These are phyloP conservation scores for Cassiopea andromeda DNA, from an alignment of 30 jellyfish, hydroid and myxozoan species.

Conservation along the genomic window DNA sequence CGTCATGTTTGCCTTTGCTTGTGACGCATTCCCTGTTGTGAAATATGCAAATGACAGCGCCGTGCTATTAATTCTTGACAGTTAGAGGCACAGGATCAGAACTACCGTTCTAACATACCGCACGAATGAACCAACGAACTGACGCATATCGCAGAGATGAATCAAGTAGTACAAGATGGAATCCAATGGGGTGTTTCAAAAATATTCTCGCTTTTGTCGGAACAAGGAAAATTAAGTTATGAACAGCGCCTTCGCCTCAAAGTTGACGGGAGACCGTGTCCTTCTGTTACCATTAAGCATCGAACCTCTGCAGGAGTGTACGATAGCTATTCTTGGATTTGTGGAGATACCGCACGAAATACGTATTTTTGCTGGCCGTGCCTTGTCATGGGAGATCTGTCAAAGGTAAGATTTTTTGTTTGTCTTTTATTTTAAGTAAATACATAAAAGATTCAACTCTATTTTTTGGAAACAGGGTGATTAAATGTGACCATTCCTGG, in stretches of 20 bases:
- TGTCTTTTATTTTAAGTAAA: slow-evolving; percentile 62
- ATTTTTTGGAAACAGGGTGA: not conserved
- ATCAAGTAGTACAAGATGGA: not conserved
- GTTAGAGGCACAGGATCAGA: too few species aligned
- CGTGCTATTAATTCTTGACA: too few species aligned
- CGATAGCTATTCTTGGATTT: too few species aligned
- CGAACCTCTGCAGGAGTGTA: too few species aligned
- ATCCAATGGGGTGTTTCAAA: not conserved
- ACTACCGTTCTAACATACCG: not conserved
- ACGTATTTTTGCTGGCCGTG: not conserved
- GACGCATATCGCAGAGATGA: too few species aligned
- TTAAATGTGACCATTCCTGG: too few species aligned
- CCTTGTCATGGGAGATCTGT: too few species aligned
- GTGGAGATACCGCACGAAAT: too few species aligned
- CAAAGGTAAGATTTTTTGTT: slow-evolving; percentile 29
- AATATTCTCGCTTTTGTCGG: too few species aligned
- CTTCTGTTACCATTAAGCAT: too few species aligned
- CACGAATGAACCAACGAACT: not conserved
- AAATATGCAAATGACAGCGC: not conserved
- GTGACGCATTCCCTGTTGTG: slow-evolving; percentile 2
- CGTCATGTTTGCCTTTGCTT: not conserved
- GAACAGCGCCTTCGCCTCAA: slow-evolving; percentile 9
- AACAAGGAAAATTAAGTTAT: too few species aligned
- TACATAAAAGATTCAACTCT: not conserved
- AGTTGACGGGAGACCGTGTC: slow-evolving; percentile 19